Base-by-base conservation (phyloP, 2,888 invertebrate genomes). In the Anoncus sp. region DNA sequence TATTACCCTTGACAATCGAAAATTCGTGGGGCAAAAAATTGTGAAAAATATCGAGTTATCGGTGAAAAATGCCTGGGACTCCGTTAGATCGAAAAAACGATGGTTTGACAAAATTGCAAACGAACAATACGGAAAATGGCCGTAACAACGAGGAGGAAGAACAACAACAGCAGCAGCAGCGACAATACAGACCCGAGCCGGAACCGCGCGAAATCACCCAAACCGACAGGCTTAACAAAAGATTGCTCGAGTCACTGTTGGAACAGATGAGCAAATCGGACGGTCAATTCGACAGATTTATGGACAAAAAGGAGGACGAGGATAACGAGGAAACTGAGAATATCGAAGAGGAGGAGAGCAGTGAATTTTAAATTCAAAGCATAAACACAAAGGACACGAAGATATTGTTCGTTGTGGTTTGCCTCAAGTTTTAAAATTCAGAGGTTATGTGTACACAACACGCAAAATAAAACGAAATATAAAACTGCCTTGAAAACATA, bases 211-310 rank as follows among this genome's bases (percentile, higher is more conserved):
- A 94, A 90, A 88, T 93, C 76, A 94, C 93, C 12, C 93, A 93
- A 89, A 95, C 94, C 0, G 95, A 95, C 87, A 93, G 92, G 80
- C 85, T 95, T 73, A 95, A 95, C 87, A 95, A 95, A 88, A 93
- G 93, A 85, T 90, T 95, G 66, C 90, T 95, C 59, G 92, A 93
- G 71, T 94, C 94, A 0, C 92, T 95, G 74, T 92, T 95, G 77
- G 92, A 93, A 67, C 91, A 94, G 78, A 92, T 95, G 91, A 94
- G 94, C 40, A 88, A 88, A 49, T 85, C 85, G 1, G 80, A 82
- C 38, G 87, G 84, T 20, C 79, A 87, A 45, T 86, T 88, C 45
- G 83, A 87, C 47, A 85, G 85, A 63, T 89, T 84, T 72, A 78
- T 86, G 82, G 87, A 88, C 12, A 82, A 81, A n/a, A 88, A 90